Conservation (phyloP, 2,113 vertebrate genomes). For the Megaceryle torquata region DNA sequence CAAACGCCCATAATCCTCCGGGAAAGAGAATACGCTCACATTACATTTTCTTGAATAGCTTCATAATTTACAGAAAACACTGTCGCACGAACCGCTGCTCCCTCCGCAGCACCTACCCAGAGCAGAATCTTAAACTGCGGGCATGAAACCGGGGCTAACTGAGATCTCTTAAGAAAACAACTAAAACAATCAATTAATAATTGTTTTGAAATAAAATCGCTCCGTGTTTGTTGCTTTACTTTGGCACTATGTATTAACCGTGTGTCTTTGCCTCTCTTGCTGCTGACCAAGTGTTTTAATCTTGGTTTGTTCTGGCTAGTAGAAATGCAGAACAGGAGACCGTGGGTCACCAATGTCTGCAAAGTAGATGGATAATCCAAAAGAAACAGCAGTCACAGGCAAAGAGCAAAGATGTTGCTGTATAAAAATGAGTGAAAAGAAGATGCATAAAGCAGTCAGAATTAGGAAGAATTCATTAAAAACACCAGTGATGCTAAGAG, state of each 20-base stretch:
- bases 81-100: not conserved
- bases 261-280: conserved; percentile 31
- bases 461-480: conserved; percentile 20
- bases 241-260: not conserved
- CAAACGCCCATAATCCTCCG: not conserved
- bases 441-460: not conserved
- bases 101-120: not conserved
- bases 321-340: conserved; percentile 53
- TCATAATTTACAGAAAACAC: not conserved
- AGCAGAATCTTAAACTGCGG: not conserved
- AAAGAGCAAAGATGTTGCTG: conserved; percentile 49
- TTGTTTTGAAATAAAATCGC: conserved; percentile 1
- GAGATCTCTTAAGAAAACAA: not conserved
- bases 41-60: not conserved
- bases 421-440: conserved; percentile 9
- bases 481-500: not conserved
- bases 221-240: not conserved
- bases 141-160: not conserved
- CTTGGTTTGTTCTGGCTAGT: not conserved
- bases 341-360: conserved; percentile 40
- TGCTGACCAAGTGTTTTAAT: conserved; percentile 38
- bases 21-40: not conserved
- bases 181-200: not conserved
- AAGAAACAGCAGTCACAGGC: conserved; percentile 55
- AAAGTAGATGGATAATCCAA: conserved; percentile 34